Base-by-base conservation (phyloP, 2,888 invertebrate genomes). In the Eubasilissa splendida region DNA sequence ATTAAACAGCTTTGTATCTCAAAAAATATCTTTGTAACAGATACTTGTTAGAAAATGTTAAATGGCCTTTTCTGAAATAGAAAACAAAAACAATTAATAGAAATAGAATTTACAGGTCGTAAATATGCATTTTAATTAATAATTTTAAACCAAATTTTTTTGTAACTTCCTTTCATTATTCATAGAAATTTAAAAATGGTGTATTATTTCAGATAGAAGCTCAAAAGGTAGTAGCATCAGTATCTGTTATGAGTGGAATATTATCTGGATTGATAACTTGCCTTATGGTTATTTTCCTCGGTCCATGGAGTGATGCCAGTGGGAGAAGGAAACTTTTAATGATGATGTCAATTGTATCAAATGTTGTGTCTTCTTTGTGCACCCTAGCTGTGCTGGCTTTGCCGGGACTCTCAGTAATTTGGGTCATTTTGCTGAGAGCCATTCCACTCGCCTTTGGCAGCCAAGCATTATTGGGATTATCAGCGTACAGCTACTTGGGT, bases 401-500 rank as follows among this genome's bases (percentile, higher is more conserved):
- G 60, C 90, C 90, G 53, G 90, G 90, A 68, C 89, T 90, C 0
- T 86, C 86, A 0, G 89, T 90, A 0, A 85, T 86, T 0, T 89
- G 89, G 86, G 89, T 90, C 4, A 84, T 91, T n/a, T 91, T 90
- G 80, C 85, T 87, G 9, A 89, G 90, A 4, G 89, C 89, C 83
- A 87, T 94, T 79, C 94, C 94, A 0, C 94, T 95, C 90, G 94
- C 94, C 80, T 88, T 92, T 54, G 93, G 93, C 52, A 94, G 94
- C 0, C 91, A 94, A 70, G 94, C 94, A 85, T 90, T 94, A 70
- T 91, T 95, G 88, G 91, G 95, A 83, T 94, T 95, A 88, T 94
- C 94, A 0, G 92, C 95, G 68, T 94, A 95, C 88, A 94, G 94
- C 86, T 95, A 96, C 86, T 92, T 96, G 77, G 94, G 94, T 31